Evolutionary conservation across 1,140 invertebrate genomes (phyloP), one percentile per base, ranked within the genome.

Genomic region (Drosophila subpulchrella): DNA sequence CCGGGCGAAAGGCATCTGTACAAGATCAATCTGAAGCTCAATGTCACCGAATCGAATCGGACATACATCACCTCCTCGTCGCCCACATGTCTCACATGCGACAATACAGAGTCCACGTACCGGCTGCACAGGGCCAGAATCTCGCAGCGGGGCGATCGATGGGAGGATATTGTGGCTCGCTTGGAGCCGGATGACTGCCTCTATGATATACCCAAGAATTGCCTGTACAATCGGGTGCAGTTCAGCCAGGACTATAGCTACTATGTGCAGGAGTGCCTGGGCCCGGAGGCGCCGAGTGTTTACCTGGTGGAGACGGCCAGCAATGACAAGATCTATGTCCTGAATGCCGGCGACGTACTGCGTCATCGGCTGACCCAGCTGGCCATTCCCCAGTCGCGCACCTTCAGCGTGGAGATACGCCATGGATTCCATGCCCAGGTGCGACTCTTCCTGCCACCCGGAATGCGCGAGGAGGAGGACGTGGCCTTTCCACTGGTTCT

Each of bases 401-500:
- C 94, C 0, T 94, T 95, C 62, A 93, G 93, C 57, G 94, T 95
- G 4, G 94, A 94, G 91, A 94, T 94, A 12, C 82, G 91, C 0
- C 91, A 93, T 46, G 93, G 93, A 1, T 93, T 93, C 73, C 91
- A 93, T 39, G 93, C 93, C 15, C 93, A 93, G 62, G 96, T 97
- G 0, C 93, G 95, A 10, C 93, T 97, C 4, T 94, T 95, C 60
- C 91, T 97, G 44, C 96, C 96, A 1, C 96, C 96, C 0, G 95
- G 96, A n/a, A 94, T 97, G 65, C 92, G 95, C 54, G 96, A 97
- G 81, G 95, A 96, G 47, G 96, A 98, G 85, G 96, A 97, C 74
- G 94, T 96, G 39, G 95, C 95, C 8, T 97, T 97, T 89, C 97
- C 97, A 0, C 84, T 97, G n/a, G 94, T 97, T 0, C 91, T 97